Evolutionary conservation across 2,113 vertebrate species (phyloP).

Genomic region (Collichthys lucidus): DNA sequence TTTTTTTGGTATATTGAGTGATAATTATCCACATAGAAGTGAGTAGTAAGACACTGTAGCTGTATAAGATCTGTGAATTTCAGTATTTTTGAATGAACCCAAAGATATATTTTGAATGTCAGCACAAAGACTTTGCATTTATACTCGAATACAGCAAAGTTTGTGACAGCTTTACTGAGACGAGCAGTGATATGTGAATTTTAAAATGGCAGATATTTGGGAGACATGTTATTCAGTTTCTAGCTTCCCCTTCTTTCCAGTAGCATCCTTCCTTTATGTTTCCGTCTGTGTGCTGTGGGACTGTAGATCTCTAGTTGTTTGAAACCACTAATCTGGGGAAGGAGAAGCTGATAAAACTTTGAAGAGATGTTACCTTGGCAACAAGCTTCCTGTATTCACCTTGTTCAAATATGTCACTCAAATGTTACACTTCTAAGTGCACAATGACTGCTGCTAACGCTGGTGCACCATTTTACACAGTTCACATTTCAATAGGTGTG

Average conservation of each 20-base stretch:
- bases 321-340: slow-evolving; percentile 38
- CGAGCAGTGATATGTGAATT: not conserved
- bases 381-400: slow-evolving; percentile 41
- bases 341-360: slow-evolving; percentile 46
- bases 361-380: slow-evolving; percentile 61
- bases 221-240: not conserved
- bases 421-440: slow-evolving; percentile 31
- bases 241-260: not conserved
- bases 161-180: not conserved
- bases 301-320: slow-evolving; percentile 19
- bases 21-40: not conserved
- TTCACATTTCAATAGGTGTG: not conserved
- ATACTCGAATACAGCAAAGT: not conserved
- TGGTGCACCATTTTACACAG: not conserved
- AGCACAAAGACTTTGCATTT: not conserved
- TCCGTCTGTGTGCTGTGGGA: not conserved
- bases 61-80: not conserved
- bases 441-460: slow-evolving; percentile 7
- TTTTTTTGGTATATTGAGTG: not conserved
- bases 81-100: not conserved
- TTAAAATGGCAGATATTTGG: not conserved
- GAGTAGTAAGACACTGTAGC: not conserved
- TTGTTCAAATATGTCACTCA: slow-evolving; percentile 63
- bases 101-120: not conserved
- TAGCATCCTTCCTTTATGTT: slow-evolving; percentile 2